phyloP scores from a whole-genome alignment of 2,888 invertebrate species.

The Drosophila meridiana region DNA sequence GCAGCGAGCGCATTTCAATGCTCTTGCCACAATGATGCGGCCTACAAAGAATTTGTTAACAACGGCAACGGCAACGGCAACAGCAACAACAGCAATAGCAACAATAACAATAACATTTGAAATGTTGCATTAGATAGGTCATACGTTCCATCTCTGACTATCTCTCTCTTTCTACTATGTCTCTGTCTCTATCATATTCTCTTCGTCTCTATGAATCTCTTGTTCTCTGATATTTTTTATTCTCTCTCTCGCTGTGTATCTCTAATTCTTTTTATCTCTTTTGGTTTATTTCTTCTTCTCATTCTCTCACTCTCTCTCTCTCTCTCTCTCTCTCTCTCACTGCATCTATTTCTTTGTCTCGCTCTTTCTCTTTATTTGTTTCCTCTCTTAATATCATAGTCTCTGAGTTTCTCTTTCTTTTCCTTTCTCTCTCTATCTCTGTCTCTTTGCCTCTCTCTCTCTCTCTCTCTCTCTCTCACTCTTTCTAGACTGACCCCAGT shows the following conservation, averaged over 20 bases:
- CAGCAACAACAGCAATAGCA: conserved; percentile 23
- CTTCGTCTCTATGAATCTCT: neutral
- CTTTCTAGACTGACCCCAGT: conserved; percentile 21
- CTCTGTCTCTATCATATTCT: neutral
- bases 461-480: neutral
- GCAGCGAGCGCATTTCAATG: conserved; percentile 1
- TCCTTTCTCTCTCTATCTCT: accelerated
- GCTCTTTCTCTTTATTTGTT: neutral
- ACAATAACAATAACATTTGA: conserved; percentile 14
- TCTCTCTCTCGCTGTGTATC: neutral
- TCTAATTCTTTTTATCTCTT: neutral
- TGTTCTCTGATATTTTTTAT: neutral
- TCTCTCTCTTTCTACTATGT: neutral
- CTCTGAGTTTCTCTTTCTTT: neutral
- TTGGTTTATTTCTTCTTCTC: neutral
- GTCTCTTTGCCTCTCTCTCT: neutral
- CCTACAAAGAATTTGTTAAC: conserved; percentile 69
- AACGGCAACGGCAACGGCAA: conserved; percentile 25
- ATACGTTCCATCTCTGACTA: neutral
- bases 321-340: no score
- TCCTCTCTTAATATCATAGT: neutral
- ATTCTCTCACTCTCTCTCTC: neutral
- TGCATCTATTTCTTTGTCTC: neutral
- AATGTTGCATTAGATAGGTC: neutral
- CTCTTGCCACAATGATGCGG: conserved; percentile 69